These are phyloP conservation scores for Prolemur simus DNA, from an alignment of 2,113 vertebrate species.

Conservation along the genomic window DNA sequence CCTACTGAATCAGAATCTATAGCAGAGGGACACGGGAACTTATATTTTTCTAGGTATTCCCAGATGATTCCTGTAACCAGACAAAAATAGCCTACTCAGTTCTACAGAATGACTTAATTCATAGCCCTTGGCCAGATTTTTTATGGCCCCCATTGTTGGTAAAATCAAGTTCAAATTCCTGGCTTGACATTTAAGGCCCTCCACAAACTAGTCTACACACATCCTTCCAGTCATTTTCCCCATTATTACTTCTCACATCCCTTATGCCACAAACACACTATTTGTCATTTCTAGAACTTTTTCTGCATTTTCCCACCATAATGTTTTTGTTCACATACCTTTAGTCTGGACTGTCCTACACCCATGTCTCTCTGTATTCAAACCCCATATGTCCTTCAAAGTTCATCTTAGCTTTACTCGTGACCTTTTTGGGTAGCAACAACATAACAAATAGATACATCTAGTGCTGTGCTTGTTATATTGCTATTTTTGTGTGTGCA, in stretches of 20 bases:
- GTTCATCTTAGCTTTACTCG: not conserved
- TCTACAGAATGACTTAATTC: not conserved
- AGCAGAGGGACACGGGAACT: not conserved
- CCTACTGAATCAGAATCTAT: not conserved
- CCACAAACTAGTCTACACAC: not conserved
- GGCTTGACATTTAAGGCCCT: not conserved
- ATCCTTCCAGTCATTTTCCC: not conserved
- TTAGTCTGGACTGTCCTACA: not conserved
- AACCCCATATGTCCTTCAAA: not conserved
- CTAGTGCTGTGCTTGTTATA: not conserved
- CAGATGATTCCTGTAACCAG: not conserved
- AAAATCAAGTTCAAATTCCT: constrained; percentile 1
- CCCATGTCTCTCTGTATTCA: not conserved
- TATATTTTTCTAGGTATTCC: not conserved
- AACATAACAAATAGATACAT: not conserved
- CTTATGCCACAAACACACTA: not conserved
- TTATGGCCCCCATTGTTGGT: not conserved
- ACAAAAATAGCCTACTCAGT: not conserved
- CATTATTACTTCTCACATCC: not conserved
- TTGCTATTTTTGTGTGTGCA: not conserved
- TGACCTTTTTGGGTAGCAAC: not conserved
- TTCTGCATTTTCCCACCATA: not conserved
- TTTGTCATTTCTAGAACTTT: not conserved
- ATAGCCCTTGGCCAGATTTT: not conserved
- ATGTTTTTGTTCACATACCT: not conserved